Percentiles rank a stretch among this genome's conserved stretches.
phyloP scores from a whole-genome alignment of 2,888 invertebrate genomes.

The Micoletzkya japonica region DNA sequence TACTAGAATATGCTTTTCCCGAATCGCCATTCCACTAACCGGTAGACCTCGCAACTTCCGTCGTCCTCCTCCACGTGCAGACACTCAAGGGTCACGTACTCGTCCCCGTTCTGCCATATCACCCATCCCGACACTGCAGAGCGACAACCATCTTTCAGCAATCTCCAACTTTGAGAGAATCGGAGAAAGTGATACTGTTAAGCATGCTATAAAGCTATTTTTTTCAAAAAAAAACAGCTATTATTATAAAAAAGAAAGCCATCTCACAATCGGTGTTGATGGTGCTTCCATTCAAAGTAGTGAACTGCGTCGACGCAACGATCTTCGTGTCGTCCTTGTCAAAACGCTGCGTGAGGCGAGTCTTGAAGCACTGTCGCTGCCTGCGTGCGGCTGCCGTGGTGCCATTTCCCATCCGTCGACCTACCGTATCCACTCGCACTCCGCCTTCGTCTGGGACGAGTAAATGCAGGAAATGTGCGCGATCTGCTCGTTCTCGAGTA shows the following conservation, averaged over 20 bases:
- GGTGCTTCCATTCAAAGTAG: slow-evolving; percentile 35
- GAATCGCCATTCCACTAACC: too few relatives aligned
- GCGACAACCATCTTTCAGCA: background rate
- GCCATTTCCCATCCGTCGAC: background rate
- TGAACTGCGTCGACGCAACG: slow-evolving; percentile 34
- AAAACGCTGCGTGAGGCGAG: slow-evolving; percentile 36
- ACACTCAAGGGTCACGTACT: slow-evolving; percentile 49
- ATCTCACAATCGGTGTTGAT: slow-evolving; percentile 35
- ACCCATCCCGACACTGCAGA: slow-evolving; percentile 42
- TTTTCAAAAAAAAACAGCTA: background rate
- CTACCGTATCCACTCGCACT: slow-evolving; percentile 48
- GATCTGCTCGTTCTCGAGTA: slow-evolving; percentile 44
- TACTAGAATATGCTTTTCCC: too few relatives aligned
- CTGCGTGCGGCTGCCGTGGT: slow-evolving; percentile 25
- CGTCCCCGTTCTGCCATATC: slow-evolving; percentile 52
- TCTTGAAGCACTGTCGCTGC: slow-evolving; percentile 45
- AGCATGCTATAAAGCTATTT: too few relatives aligned
- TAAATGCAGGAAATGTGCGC: slow-evolving; percentile 51
- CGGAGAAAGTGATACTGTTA: too few relatives aligned
- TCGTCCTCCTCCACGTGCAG: slow-evolving; percentile 45
- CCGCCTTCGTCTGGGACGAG: slow-evolving; percentile 33
- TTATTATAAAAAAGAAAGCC: background rate
- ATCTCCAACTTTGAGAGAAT: too few relatives aligned
- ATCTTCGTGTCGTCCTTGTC: slow-evolving; percentile 29
- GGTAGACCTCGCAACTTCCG: slow-evolving; percentile 45